Conservation (phyloP, 2,888 invertebrate genomes). For the Lypha dubia region DNA sequence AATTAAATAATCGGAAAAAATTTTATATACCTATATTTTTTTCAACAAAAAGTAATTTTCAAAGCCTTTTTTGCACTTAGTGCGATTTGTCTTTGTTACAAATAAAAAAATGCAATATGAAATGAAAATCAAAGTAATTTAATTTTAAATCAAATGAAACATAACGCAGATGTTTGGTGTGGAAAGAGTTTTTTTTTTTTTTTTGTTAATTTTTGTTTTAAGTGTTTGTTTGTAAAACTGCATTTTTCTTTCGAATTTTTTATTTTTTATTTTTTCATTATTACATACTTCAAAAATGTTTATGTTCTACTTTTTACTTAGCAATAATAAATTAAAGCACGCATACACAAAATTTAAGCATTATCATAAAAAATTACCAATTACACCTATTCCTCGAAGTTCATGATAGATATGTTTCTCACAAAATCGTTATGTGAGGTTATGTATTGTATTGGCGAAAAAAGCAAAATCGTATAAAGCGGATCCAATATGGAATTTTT, state of each 20-base stretch:
- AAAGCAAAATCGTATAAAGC: too few species aligned
- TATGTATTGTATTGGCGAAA: too few species aligned
- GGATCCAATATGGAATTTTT: too few species aligned
- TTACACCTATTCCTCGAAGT: too few species aligned
- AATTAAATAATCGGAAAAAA: too few species aligned
- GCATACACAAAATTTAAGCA: background rate
- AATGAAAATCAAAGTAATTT: conserved; percentile 1
- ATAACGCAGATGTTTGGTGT: conserved; percentile 34
- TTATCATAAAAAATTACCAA: background rate
- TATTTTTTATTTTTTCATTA: background rate
- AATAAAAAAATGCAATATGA: background rate
- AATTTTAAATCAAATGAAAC: conserved; percentile 5
- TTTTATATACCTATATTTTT: background rate
- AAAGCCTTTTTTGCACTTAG: background rate
- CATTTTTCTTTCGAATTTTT: background rate
- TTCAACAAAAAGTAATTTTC: background rate
- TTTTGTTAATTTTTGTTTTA: conserved; percentile 4
- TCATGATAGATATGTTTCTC: too few species aligned
- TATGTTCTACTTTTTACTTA: conserved; percentile 38
- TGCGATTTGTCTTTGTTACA: background rate
- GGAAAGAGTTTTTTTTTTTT: conserved; percentile 1
- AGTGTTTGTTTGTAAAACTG: conserved; percentile 31
- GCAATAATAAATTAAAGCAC: conserved; percentile 4
- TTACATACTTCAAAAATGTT: conserved; percentile 31
- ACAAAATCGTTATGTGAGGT: too few species aligned